Base-by-base conservation (phyloP, 2,113 vertebrate species). In the Alectura lathami region DNA sequence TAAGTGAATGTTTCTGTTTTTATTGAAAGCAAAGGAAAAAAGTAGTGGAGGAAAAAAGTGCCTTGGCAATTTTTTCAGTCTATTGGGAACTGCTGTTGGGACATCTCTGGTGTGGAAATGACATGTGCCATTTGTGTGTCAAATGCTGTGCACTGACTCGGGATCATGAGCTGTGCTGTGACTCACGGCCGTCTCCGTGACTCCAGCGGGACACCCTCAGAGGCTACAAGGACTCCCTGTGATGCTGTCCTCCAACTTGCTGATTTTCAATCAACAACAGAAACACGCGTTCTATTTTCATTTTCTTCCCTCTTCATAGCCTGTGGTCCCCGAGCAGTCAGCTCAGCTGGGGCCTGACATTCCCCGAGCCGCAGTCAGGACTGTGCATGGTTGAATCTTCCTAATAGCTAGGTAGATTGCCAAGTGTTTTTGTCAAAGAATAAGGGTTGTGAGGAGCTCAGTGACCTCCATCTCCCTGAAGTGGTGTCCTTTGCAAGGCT, bases 1-100 rank as follows among this genome's bases (percentile, higher is more conserved):
- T 66, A 89, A 88, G 75, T 67, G 54, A n/a, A 63, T 17, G 10
- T 63, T 94, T 85, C 38, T 66, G 9, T 95, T 93, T 82, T 69
- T 2, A 0, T 34, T 70, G 67, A 69, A 88, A 88, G 54, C 6
- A 4, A 67, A 72, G n/a, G 50, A 7, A 40, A 17, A 94, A 91
- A 91, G 88, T 64, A 75, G 42, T 13, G 45, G 38, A 18, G 45
- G 13, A 16, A n/a, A 3, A n/a, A 84, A 86, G 51, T 48, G 50
- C 20, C 60, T 76, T 77, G 43, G 53, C 48, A 17, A 3, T 8
- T 54, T 42, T 81, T 94, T 89, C 7, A 6, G 36, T 47, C 26
- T 74, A 2, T 74, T 56, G 42, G 10, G 22, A 72, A 81, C 69
- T 75, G 74, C 70, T 63, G 32, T 40, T 34, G 70, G 74, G 66